These are phyloP conservation scores for Heliconius eleuchia DNA, from an alignment of 1,140 invertebrate genomes.

Conservation along the genomic window DNA sequence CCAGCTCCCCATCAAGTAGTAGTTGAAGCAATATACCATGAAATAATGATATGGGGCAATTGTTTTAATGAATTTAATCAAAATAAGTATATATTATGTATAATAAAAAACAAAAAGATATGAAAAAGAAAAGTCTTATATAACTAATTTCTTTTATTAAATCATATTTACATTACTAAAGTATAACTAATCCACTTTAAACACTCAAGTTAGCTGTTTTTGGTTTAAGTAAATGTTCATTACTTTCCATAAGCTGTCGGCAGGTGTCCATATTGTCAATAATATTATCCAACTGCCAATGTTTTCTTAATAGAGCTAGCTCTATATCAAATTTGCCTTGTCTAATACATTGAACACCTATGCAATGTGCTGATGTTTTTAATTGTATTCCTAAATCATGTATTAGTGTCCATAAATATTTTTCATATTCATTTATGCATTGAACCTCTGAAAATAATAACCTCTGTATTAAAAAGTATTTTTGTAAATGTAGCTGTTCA, in stretches of 20 bases:
- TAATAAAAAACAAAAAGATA: neutral
- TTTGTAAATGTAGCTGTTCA: too few species aligned
- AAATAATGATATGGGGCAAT: neutral
- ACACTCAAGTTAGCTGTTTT: slow-evolving; percentile 57
- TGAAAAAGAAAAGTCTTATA: neutral
- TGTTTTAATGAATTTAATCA: neutral
- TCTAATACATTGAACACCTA: slow-evolving; percentile 89
- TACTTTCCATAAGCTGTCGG: slow-evolving; percentile 77
- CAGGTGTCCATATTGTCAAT: slow-evolving; percentile 86
- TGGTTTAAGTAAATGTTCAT: slow-evolving; percentile 79
- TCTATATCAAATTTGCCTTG: slow-evolving; percentile 91
- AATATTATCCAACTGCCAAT: slow-evolving; percentile 90
- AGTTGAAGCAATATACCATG: slow-evolving; percentile 34
- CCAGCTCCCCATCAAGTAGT: slow-evolving; percentile 45
- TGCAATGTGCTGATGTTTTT: slow-evolving; percentile 90
- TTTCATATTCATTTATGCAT: slow-evolving; percentile 90
- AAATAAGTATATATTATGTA: neutral
- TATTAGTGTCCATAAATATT: slow-evolving; percentile 88
- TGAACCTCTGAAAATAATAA: slow-evolving; percentile 88
- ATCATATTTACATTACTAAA: slow-evolving; percentile 21
- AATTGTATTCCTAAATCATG: slow-evolving; percentile 91
- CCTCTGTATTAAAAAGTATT: neutral
- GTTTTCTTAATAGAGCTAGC: slow-evolving; percentile 89
- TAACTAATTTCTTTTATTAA: slow-evolving; percentile 3
- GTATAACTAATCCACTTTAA: slow-evolving; percentile 30